Evolutionary conservation across 1,140 invertebrate genomes (phyloP), one percentile per base, ranked within the genome.

Genomic region (Acromyrmex charruanus): DNA sequence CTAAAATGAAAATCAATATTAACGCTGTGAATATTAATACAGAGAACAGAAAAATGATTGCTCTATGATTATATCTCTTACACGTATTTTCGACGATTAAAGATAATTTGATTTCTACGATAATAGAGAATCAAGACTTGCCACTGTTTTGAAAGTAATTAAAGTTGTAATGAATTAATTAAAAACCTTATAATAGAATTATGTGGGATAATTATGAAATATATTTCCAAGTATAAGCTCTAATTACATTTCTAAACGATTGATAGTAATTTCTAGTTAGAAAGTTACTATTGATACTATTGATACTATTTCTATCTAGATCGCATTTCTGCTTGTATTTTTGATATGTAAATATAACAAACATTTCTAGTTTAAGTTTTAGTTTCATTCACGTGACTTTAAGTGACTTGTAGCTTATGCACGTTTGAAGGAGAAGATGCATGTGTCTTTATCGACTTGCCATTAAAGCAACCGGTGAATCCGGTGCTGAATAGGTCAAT

Each of bases 401-500:
- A 51, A 87, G 18, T 28, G 49, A 39, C 65, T 39, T 49, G n/a
- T 53, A 59, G 49, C 81, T 65, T 74, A 21, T 69, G 69, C 63
- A 84, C 49, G 55, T 85, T 72, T 39, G 21, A 18, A 16, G 55
- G 25, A 35, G 68, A 87, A 89, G 86, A 90, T 89, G 85, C 88
- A 87, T 81, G 84, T 80, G 68, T 61, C 82, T 84, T 82, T 55
- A 75, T 87, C 84, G 79, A 81, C 12, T 59, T 18, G 68, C 66
- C 87, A 74, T 89, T 91, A 92, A 92, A 91, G 87, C 89, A 91
- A n/a, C 86, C 71, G 72, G 84, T 85, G 80, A 90, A 92, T 92
- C 91, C 86, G 66, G 49, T 74, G 91, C 74, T 87, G 91, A 92
- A 92, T 92, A 92, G 91, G 91, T 92, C 91, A 92, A 92, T 92